Evolutionary conservation across 2,888 invertebrate species (phyloP), one percentile per base, ranked within the genome.

Genomic region (Rhamnusium bicolor): DNA sequence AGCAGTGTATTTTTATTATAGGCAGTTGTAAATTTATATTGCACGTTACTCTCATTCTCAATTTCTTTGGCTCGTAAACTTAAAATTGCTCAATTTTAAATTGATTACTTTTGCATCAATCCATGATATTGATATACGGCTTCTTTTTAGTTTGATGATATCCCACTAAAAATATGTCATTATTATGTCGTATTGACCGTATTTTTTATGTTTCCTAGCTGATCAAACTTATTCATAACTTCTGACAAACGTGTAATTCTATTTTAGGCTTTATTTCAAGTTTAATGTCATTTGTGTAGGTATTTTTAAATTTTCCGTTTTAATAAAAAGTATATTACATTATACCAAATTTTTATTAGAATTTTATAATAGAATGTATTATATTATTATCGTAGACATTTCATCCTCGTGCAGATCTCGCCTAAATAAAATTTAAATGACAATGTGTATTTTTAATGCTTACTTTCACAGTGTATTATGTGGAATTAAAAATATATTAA

Each of bases 381-480:
- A n/a, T 40, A n/a, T 40, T 40, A 40, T 40, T 40, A 40, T 12
- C 0, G 40, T 40, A 40, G n/a, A 12, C 40, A 40, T 12, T 40
- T n/a, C 12, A 32, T n/a, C 2, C n/a, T 1, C 1, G 1, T 40
- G 12, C 8, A 40, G 12, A n/a, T 40, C 40, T 40, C 40, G n/a
- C 40, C 3, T 40, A n/a, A n/a, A 40, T 40, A 40, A n/a, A 12
- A 40, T 4, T 40, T n/a, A 40, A 40, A 40, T 3, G 40, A 40
- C 40, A 40, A 40, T 18, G 21, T 51, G 12, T 51, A 51, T 51
- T 51, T 51, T 51, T 51, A 24, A 27, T 29, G 58, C 29, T 58
- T 27, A 58, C 58, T 58, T 58, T 58, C 58, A 18, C 58, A 32
- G n/a, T 32, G 29, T 18, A 58, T 58, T 58, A 12, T 14, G 16